phyloP scores from a whole-genome alignment of 2,797 vertebrate species.

The Sebastolobus altivelis region DNA sequence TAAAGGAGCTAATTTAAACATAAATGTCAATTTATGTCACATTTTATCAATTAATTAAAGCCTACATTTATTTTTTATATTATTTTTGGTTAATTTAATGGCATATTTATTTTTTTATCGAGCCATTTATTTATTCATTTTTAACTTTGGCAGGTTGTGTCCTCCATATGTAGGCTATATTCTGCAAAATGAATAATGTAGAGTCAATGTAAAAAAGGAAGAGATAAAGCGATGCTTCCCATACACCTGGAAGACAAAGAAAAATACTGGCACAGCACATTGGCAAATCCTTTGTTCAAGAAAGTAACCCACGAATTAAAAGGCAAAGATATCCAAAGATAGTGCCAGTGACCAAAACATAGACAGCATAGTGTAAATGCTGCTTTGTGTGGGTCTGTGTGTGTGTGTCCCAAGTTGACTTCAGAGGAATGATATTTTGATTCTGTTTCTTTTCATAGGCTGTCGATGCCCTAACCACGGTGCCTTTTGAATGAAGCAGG shows the following conservation, averaged over 20 bases:
- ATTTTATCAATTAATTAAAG: too few species aligned
- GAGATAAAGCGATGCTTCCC: background rate
- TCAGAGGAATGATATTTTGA: constrained; percentile 27
- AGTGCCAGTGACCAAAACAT: background rate
- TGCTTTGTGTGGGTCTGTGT: background rate
- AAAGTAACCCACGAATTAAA: background rate
- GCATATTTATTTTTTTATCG: too few species aligned
- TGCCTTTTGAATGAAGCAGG: constrained; percentile 57
- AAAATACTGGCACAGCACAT: background rate
- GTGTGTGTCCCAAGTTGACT: background rate
- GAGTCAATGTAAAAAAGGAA: background rate
- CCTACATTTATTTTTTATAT: too few species aligned
- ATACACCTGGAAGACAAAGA: background rate
- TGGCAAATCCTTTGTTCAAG: background rate
- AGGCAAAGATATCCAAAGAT: background rate
- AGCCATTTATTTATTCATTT: too few species aligned
- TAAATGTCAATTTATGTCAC: too few species aligned
- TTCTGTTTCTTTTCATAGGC: constrained; percentile 44
- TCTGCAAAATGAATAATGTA: background rate
- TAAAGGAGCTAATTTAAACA: too few species aligned
- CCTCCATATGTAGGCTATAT: too few species aligned
- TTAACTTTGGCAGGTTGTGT: too few species aligned
- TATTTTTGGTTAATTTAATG: too few species aligned
- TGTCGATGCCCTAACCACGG: constrained; percentile 28
- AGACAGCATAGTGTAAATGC: background rate